Evolutionary conservation across 2,888 invertebrate species (phyloP), one percentile per base, ranked within the genome.

Genomic region (Chymomyza amoena): DNA sequence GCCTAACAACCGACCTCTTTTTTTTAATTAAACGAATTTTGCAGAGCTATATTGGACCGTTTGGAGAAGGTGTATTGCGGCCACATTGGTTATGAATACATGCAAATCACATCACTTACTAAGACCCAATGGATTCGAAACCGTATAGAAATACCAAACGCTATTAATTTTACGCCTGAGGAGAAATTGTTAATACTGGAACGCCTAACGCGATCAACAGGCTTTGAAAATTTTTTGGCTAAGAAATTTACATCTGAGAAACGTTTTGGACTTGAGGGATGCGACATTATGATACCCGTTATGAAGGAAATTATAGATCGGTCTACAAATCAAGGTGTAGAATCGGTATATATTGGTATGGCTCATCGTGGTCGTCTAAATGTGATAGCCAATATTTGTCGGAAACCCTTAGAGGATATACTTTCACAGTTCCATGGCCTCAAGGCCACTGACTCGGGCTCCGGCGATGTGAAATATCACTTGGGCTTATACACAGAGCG

Each of bases 191-290:
- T 98, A 64, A 95, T 99, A 77, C 94, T 99, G 81, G 98, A 98
- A 57, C 95, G 99, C 76, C 93, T 99, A 59, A 97, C 98, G 36
- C 94, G 99, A 86, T 97, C 99, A 32, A 95, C 97, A 20, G 97
- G 97, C 95, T 98, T 99, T 91, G 99, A 99, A 91, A 97, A 97
- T 81, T 99, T 99, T 93, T 93, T 99, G 86, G 98, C 99, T 0
- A 96, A 97, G 90, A 99, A 99, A 92, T 99, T 97, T 96, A 96
- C 98, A 2, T 98, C 99, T 4, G 99, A 99, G 92, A 99, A 99
- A 92, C 95, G 99, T 81, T 99, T 99, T 92, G 99, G 99, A 79
- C 93, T 99, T 51, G 99, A 99, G 92, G 99, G 99, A 32, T 98
- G 98, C 92, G 99, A 99, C 93, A 97, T 98, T 80, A 93, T 99